Percentiles rank a stretch among this genome's conserved stretches.
phyloP scores from a whole-genome alignment of 2,113 vertebrate genomes.

The Tetrao urogallus region DNA sequence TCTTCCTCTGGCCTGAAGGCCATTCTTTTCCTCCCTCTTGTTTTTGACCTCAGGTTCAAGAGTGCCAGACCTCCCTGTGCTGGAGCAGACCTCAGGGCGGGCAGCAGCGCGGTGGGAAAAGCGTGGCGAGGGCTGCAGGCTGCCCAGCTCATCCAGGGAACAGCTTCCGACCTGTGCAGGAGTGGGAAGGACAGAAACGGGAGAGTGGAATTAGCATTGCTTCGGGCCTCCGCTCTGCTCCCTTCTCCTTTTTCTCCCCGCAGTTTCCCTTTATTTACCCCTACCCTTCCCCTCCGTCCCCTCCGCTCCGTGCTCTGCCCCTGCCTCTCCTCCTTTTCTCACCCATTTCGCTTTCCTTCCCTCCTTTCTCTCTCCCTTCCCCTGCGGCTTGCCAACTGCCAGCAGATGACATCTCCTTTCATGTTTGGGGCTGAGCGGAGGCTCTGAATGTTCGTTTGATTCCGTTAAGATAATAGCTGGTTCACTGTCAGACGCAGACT shows the following conservation, averaged over 20 bases:
- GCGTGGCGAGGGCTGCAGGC: slow-evolving; percentile 26
- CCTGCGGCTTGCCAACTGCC: slow-evolving; percentile 96
- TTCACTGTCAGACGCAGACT: slow-evolving; percentile 99
- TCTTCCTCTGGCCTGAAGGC: slow-evolving; percentile 72
- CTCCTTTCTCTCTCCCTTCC: slow-evolving; percentile 79
- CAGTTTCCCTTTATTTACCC: not conserved
- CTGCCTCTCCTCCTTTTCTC: slow-evolving; percentile 31
- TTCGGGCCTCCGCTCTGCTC: not conserved
- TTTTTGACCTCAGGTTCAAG: slow-evolving; percentile 76
- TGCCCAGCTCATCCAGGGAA: not conserved
- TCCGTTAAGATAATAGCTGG: slow-evolving; percentile 99
- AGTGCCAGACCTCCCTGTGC: slow-evolving; percentile 72
- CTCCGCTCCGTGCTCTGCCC: not conserved
- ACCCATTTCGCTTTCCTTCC: slow-evolving; percentile 54
- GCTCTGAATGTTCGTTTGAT: slow-evolving; percentile 99
- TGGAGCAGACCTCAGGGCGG: slow-evolving; percentile 21
- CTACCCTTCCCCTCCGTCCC: not conserved
- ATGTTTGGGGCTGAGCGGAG: slow-evolving; percentile 94
- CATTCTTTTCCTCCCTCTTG: slow-evolving; percentile 69
- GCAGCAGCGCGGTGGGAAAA: slow-evolving; percentile 44
- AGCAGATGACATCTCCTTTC: slow-evolving; percentile 99
- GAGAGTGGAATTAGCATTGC: not conserved
- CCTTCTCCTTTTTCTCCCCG: not conserved
- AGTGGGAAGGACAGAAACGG: not conserved
- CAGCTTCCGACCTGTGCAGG: not conserved